Conservation (phyloP, 1,140 invertebrate genomes). For the Megalonaias nervosa region DNA sequence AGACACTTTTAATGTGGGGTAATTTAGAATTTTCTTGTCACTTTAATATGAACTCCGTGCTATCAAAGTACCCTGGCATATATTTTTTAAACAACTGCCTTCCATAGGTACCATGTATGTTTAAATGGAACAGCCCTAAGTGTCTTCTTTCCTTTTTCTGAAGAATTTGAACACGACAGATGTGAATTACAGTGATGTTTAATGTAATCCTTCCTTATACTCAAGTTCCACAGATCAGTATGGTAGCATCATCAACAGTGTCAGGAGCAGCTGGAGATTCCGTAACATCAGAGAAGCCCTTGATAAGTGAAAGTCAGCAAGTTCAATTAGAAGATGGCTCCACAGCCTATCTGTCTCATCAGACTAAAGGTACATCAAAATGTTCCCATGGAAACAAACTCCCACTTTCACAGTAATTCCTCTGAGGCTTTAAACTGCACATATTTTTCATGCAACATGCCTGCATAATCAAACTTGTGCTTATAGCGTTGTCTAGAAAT, state of each 20-base stretch:
- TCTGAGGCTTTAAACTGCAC: too few relatives aligned
- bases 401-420: too few relatives aligned
- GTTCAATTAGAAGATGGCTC: conserved; percentile 71
- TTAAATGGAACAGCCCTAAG: too few relatives aligned
- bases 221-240: conserved; percentile 4
- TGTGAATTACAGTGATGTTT: conserved; percentile 5
- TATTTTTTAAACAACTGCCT: too few relatives aligned
- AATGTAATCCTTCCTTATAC: neutral
- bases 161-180: conserved; percentile 4
- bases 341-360: conserved; percentile 65
- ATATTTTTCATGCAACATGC: too few relatives aligned
- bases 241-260: neutral
- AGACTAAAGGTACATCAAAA: conserved; percentile 54
- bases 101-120: too few relatives aligned
- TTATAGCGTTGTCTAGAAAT: too few relatives aligned
- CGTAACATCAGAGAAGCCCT: neutral
- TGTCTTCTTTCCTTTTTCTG: neutral
- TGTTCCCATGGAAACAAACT: neutral
- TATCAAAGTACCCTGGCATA: too few relatives aligned
- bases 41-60: too few relatives aligned
- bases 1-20: too few relatives aligned
- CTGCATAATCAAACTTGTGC: too few relatives aligned
- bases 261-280: neutral
- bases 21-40: too few relatives aligned
- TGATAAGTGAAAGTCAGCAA: conserved; percentile 66